Conservation (phyloP, 1,140 invertebrate species). For the Bombus pyrosoma region DNA sequence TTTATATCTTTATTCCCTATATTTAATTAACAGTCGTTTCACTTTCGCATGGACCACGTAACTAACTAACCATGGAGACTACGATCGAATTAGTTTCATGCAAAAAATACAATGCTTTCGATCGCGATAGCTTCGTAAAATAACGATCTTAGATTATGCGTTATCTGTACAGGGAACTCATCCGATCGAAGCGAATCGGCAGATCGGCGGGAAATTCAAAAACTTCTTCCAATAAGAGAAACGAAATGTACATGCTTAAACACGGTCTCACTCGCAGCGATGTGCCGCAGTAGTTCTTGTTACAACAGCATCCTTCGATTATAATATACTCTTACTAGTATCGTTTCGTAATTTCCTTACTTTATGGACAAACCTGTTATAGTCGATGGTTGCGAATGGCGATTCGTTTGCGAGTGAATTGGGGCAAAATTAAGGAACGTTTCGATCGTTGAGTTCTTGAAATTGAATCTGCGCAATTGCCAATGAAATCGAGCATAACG, state of each 20-base stretch:
- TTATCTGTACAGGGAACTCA: conserved; percentile 46
- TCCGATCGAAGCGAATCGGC: not conserved
- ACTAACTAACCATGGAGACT: not conserved
- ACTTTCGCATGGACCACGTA: not conserved
- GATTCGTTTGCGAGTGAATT: not conserved
- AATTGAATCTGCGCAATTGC: not conserved
- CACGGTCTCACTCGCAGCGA: not conserved
- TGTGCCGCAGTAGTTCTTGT: conserved; percentile 34
- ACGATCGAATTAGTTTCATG: conserved; percentile 11
- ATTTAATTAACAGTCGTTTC: not conserved
- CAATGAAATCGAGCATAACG: not conserved
- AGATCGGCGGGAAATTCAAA: not conserved
- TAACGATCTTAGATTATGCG: conserved; percentile 45
- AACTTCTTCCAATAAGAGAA: not conserved
- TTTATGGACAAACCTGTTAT: not conserved
- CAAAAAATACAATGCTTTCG: conserved; percentile 50
- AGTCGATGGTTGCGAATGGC: conserved; percentile 5
- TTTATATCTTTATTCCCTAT: not conserved
- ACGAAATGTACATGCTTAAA: too few relatives aligned
- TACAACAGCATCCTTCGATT: conserved; percentile 33
- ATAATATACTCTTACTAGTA: not conserved
- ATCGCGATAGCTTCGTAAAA: conserved; percentile 39
- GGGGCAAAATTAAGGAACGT: not conserved
- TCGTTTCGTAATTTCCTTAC: conserved; percentile 14
- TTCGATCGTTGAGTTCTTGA: conserved; percentile 25